Base-by-base conservation (phyloP, 2,797 vertebrate species). In the Cryptoprocta ferox region DNA sequence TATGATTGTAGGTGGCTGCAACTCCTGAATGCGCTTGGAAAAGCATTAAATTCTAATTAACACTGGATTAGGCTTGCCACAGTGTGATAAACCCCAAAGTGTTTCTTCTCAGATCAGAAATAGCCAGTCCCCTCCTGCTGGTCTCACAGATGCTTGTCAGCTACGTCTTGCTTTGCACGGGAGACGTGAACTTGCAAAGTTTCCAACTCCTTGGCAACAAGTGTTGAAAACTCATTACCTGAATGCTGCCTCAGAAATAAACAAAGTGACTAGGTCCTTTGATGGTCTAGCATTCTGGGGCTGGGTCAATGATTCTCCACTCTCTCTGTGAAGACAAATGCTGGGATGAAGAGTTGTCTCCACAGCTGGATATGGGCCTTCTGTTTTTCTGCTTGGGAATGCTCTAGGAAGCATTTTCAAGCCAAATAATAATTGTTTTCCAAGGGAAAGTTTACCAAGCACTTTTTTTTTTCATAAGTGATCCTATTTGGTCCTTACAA, bases 1-100 rank as follows among this genome's bases (percentile, higher is more conserved):
- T 80, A 50, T 98, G 97, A 98, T 98, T 98, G 97, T 81, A 95
- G 66, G 84, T 61, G 53, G 85, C 94, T 96, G 81, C 96, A 97
- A 98, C 76, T 96, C 95, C 89, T 97, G 97, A 95, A 98, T 97
- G 91, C 80, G 95, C 98, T 96, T 97, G 97, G 93, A 98, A 98
- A 98, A 98, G 98, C 98, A 98, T 99, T 99, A 99, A 98, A 97
- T 95, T 91, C 98, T 98, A 99, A 99, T 99, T 98, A 98, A 97
- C 98, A 98, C 97, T 98, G 98, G 98, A 98, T 98, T 98, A 91
- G 95, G 63, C 94, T 93, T 98, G 71, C 93, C 92, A 93, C 92
- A 86, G 68, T 96, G 96, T 98, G 97, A 98, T 98, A 90, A 97
- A 98, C 97, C 96, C 95, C 95, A 91, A 94, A 98, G 95, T 89